Conservation (phyloP, 1,140 invertebrate genomes). For the Danaus melanippus region DNA sequence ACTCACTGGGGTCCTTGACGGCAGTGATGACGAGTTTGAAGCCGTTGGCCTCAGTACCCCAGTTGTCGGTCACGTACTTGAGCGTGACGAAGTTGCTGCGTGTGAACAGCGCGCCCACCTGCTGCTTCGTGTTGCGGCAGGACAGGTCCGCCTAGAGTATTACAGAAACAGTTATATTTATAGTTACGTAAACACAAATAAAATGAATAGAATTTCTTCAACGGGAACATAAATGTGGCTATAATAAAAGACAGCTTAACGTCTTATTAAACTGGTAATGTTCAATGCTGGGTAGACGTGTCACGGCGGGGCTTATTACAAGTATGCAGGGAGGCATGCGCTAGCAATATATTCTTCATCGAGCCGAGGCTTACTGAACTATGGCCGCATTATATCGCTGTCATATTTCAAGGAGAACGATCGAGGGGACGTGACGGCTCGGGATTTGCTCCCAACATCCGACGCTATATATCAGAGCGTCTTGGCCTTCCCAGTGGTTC, state of each 20-base stretch:
- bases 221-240: too few species aligned
- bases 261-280: too few species aligned
- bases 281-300: too few species aligned
- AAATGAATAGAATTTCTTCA: too few species aligned
- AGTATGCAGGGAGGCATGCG: constrained; percentile 25
- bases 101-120: constrained; percentile 89
- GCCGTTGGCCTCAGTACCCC: constrained; percentile 91
- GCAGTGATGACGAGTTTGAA: constrained; percentile 95
- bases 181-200: too few species aligned
- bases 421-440: constrained; percentile 48
- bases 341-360: constrained; percentile 59
- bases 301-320: constrained; percentile 1
- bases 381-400: constrained; percentile 51
- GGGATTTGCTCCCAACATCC: constrained; percentile 10
- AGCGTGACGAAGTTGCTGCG: constrained; percentile 94
- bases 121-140: constrained; percentile 90
- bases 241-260: too few species aligned
- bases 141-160: constrained; percentile 86
- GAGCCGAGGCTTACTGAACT: constrained; percentile 51
- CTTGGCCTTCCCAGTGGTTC: constrained; percentile 15
- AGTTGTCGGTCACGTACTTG: constrained; percentile 93
- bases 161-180: constrained; percentile 17
- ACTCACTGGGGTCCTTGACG: constrained; percentile 93
- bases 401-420: constrained; percentile 58
- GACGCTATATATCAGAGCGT: too few species aligned